phyloP scores from a whole-genome alignment of 2,888 invertebrate species.

The Slavum lentiscoides region DNA sequence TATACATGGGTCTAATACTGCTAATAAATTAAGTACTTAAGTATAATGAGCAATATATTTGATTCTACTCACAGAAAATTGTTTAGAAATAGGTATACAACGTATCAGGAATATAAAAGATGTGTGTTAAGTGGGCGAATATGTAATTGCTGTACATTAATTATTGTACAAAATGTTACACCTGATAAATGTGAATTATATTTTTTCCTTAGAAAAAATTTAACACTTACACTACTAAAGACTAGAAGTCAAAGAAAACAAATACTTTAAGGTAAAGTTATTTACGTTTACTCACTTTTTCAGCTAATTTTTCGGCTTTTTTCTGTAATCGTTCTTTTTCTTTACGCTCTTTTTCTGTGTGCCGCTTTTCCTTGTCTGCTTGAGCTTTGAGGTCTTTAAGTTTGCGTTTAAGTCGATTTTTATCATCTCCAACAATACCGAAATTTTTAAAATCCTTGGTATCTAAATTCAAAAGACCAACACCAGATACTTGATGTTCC shows the following conservation, averaged over 20 bases:
- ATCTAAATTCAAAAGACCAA: constrained; percentile 81
- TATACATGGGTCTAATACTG: constrained; percentile 51
- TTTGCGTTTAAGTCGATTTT: constrained; percentile 80
- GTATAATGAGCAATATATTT: constrained; percentile 51
- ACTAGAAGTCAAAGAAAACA: constrained; percentile 44
- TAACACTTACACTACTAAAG: constrained; percentile 50
- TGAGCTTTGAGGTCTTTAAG: constrained; percentile 80
- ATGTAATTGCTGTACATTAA: constrained; percentile 29
- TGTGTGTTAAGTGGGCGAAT: constrained; percentile 21
- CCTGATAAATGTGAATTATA: constrained; percentile 14
- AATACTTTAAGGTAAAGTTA: constrained; percentile 58
- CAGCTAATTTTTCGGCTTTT: constrained; percentile 82
- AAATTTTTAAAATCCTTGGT: constrained; percentile 85
- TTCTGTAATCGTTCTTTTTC: constrained; percentile 81
- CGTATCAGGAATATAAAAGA: constrained; percentile 28
- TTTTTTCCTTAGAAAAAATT: constrained; percentile 41
- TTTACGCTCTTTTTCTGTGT: constrained; percentile 82
- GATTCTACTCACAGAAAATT: constrained; percentile 44
- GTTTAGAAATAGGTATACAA: constrained; percentile 9
- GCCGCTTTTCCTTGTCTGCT: constrained; percentile 71
- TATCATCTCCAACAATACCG: constrained; percentile 68
- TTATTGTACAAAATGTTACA: constrained; percentile 30
- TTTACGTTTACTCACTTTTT: constrained; percentile 70
- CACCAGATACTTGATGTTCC: constrained; percentile 86
- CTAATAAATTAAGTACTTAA: constrained; percentile 49